These are phyloP conservation scores for Erythrocebus patas DNA, from an alignment of 2,113 vertebrate species.

Conservation along the genomic window DNA sequence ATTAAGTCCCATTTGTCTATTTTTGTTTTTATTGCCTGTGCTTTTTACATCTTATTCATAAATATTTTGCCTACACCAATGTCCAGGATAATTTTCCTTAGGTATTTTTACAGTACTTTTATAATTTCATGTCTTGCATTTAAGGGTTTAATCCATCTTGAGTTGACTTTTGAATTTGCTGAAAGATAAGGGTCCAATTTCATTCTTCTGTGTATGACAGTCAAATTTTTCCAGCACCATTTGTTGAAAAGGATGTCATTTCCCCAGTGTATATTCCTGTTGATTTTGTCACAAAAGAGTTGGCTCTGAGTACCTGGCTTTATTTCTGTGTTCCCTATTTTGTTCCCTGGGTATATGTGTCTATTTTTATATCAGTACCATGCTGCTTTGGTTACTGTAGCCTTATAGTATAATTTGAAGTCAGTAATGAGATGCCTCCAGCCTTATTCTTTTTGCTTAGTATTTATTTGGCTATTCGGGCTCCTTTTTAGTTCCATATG, in stretches of 20 bases:
- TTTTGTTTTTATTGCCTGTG: not conserved
- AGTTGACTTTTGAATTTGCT: not conserved
- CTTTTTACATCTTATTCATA: not conserved
- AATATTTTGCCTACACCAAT: not conserved
- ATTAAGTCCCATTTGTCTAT: not conserved
- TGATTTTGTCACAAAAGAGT: not conserved
- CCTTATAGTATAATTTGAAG: not conserved
- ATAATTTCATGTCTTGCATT: not conserved
- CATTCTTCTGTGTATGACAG: not conserved
- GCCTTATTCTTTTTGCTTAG: not conserved
- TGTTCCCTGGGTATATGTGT: not conserved
- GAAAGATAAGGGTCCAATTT: not conserved
- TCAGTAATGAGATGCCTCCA: not conserved
- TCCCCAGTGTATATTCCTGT: not conserved
- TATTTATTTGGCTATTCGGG: not conserved
- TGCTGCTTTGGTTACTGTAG: not conserved
- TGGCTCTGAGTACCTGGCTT: not conserved
- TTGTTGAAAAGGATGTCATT: not conserved
- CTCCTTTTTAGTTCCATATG: not conserved
- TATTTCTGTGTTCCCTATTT: not conserved
- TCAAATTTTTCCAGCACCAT: not conserved
- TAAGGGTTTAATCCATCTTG: not conserved
- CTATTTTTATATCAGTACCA: not conserved
- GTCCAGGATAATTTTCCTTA: not conserved
- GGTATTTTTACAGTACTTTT: not conserved